Base-by-base conservation (phyloP, 2,888 invertebrate genomes). In the Andrena marginata region DNA sequence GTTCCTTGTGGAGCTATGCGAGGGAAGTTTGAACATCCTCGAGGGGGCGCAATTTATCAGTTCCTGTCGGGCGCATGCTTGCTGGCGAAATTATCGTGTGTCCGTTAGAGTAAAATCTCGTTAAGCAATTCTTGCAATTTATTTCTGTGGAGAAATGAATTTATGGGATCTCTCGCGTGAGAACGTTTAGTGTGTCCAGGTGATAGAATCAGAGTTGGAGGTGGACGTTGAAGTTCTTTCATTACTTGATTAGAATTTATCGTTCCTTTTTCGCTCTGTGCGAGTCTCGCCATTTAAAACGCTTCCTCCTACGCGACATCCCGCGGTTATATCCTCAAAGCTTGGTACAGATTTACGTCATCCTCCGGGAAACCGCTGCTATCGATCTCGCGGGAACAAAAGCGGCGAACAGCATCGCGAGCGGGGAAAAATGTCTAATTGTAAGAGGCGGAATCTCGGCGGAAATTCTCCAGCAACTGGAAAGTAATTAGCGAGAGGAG, bases 401-500 rank as follows among this genome's bases (percentile, higher is more conserved):
- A 13, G n/a, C 2, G 5, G 42, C 8, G n/a, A 49, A 64, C n/a
- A 26, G 1, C 2, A 3, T n/a, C 3, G 35, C 7, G 33, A 23
- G 31, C 35, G 5, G 16, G 8, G 62, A 49, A 62, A 49, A 71
- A 31, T 31, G 62, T 29, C 29, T 8, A 42, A 42, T 42, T 42
- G 42, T 42, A 26, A 48, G 64, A 26, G 16, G 7, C 23, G 26
- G 23, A 62, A 48, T 42, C 26, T 59, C 33, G 59, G 10, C 16
- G 49, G 59, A 33, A 73, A 48, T 54, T 33, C 23, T 26, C 65
- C n/a, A 8, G 60, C 29, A 64, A 76, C 65, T 56, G 69, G 49
- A 63, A 26, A 73, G n/a, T 64, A 80, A 76, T 86, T 86, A 70
- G 48, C 2, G n/a, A 23, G 8, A 67, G 7, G 33, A 29, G 16